Conservation (phyloP, 2,888 invertebrate genomes). For the Lasioglossum oenotherae region DNA sequence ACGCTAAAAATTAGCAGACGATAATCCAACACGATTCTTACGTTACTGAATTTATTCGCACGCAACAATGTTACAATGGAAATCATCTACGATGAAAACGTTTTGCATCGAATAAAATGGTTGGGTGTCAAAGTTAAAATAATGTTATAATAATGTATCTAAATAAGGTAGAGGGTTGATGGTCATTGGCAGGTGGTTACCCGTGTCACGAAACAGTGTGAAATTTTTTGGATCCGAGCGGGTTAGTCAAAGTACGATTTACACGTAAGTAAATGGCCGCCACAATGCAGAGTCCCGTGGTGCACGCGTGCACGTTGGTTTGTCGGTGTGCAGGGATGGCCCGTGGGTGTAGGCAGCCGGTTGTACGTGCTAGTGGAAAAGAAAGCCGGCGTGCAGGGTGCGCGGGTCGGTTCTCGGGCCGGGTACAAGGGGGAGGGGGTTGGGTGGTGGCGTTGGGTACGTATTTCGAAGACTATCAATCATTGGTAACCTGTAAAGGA, state of each 20-base stretch:
- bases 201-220: neutral
- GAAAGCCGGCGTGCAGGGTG: conserved; percentile 46
- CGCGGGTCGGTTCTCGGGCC: conserved; percentile 2
- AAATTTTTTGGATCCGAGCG: neutral
- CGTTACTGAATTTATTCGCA: too few relatives aligned
- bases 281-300: conserved; percentile 7
- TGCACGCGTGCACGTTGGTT: conserved; percentile 24
- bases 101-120: neutral
- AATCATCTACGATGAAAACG: too few relatives aligned
- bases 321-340: conserved; percentile 2
- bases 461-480: conserved; percentile 77
- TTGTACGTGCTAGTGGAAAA: conserved; percentile 51
- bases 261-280: neutral
- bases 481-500: conserved; percentile 77
- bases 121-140: neutral
- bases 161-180: neutral
- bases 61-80: too few relatives aligned
- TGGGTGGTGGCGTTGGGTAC: conserved; percentile 57
- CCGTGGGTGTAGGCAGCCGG: conserved; percentile 1
- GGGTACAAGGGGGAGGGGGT: neutral
- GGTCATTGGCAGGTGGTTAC: neutral
- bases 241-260: neutral
- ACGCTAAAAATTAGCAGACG: neutral
- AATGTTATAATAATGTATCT: neutral
- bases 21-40: neutral